Evolutionary conservation across 2,888 invertebrate genomes (phyloP), one percentile per base, ranked within the genome.

Genomic region (Cremastobaeus sp.): DNA sequence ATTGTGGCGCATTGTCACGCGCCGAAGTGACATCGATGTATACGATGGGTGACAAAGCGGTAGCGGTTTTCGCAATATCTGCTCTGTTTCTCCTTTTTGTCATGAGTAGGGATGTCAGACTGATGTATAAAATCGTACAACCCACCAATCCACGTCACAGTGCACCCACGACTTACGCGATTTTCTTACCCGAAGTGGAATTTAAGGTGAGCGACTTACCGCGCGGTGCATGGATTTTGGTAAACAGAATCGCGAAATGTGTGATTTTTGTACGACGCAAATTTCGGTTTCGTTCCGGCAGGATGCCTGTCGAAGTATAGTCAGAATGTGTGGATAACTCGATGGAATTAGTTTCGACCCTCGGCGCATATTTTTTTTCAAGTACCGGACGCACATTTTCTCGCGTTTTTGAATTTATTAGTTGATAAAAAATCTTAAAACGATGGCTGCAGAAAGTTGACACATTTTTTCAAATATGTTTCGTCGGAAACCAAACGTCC

Each of bases 91-190:
- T 43, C 66, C 62, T 62, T 76, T 76, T 71, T 74, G 64, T 52
- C 34, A 55, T 54, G 37, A 62, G 78, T 71, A 72, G 74, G 77
- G 77, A 41, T 77, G 73, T 25, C 74, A 73, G 28, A 55, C 75
- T 15, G 69, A 69, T 65, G 79, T 86, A 86, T 86, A 86, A 85
- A 86, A 83, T 83, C 82, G 80, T 77, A 79, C 66, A 52, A 59
- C 45, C 69, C 73, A 65, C 72, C 77, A 76, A 77, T 81, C 70
- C 70, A 77, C 78, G 78, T 79, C 81, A 80, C 78, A 81, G 81
- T 81, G 70, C 76, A 78, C 62, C 45, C 45, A 59, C 64, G 60
- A 32, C 52, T 57, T 62, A 59, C 68, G 59, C 59, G 62, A 37
- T 70, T 76, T 75, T 71, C 64, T 52, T 28, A 35, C 5, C 18